Evolutionary conservation across 1,140 invertebrate genomes (phyloP), one percentile per base, ranked within the genome.

Genomic region (Hyphantria cunea): DNA sequence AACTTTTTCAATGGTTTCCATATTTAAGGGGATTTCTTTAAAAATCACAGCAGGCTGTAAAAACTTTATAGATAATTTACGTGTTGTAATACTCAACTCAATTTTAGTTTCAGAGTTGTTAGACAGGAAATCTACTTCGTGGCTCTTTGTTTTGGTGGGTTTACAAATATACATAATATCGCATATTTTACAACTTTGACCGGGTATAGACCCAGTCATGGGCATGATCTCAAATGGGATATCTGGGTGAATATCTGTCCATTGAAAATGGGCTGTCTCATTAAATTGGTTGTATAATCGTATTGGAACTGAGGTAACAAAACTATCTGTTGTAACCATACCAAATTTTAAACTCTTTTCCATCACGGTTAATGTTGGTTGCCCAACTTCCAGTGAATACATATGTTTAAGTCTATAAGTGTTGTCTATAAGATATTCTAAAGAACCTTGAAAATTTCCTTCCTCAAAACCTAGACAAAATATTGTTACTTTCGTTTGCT

Each of bases 291-390:
- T 90, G 45, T 73, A 71, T 60, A 90, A 82, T 72, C 60, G 80
- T n/a, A 90, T 41, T 0, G 86, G 85, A 12, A 84, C 78, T 6
- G 85, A 84, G 6, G 79, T 80, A 0, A 86, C 52, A 69, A 89
- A 90, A 61, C 68, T 72, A 71, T 90, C 88, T 25, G 65, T 78
- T 31, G 84, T 86, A 7, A 86, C 78, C 86, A 90, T 90, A 5
- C 88, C 88, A 69, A 90, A 89, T 59, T 89, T 90, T 51, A 90
- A 74, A 56, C 33, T 65, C 62, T 80, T 84, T n/a, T 90, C 86
- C 54, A 70, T 67, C 13, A 87, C 31, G 65, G 74, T 76, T 33
- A 90, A 62, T 25, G 66, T 70, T 5, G 87, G 84, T 66, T 73
- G 82, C n/a, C 75, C 74, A 4, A 87, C 74, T 74, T 83, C 64